These are phyloP conservation scores for Melanotaenia nigrans DNA, from an alignment of 2,797 vertebrate species.

Conservation along the genomic window DNA sequence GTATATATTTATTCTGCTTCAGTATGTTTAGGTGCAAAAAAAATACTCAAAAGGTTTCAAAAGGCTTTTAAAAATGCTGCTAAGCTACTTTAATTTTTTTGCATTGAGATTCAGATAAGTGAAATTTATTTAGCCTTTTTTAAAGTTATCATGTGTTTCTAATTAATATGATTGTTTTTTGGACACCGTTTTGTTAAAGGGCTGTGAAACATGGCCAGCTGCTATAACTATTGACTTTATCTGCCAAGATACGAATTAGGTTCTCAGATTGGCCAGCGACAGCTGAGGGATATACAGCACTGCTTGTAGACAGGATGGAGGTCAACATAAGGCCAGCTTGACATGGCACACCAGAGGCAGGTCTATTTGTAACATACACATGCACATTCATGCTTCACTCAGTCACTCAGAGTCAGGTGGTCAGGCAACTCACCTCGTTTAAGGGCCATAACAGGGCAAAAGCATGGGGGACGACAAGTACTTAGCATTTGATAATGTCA, in stretches of 20 bases:
- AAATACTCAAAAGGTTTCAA: not conserved
- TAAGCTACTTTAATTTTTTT: not conserved
- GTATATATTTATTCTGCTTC: not conserved
- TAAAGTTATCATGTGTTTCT: slow-evolving; percentile 14
- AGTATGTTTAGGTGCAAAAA: not conserved
- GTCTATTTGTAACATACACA: slow-evolving; percentile 91
- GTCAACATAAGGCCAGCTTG: slow-evolving; percentile 84
- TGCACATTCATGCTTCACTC: slow-evolving; percentile 69
- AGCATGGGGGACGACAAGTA: slow-evolving; percentile 83
- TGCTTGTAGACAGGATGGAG: slow-evolving; percentile 72
- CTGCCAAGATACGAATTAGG: slow-evolving; percentile 45
- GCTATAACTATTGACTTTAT: slow-evolving; percentile 65
- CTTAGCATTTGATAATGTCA: slow-evolving; percentile 99
- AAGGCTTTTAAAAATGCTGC: not conserved
- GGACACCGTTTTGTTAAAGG: slow-evolving; percentile 30
- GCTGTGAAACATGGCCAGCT: slow-evolving; percentile 41
- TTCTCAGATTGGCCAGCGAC: slow-evolving; percentile 59
- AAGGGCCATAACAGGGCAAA: slow-evolving; percentile 98
- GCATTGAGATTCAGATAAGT: slow-evolving; percentile 10
- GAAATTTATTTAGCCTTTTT: slow-evolving; percentile 17
- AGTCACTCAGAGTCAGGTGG: slow-evolving; percentile 77
- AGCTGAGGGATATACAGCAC: slow-evolving; percentile 73
- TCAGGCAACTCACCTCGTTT: slow-evolving; percentile 86
- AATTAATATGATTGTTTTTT: slow-evolving; percentile 22
- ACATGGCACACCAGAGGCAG: slow-evolving; percentile 85